Base-by-base conservation (phyloP, 2,113 vertebrate genomes). In the Thalassarche chlororhynchos region DNA sequence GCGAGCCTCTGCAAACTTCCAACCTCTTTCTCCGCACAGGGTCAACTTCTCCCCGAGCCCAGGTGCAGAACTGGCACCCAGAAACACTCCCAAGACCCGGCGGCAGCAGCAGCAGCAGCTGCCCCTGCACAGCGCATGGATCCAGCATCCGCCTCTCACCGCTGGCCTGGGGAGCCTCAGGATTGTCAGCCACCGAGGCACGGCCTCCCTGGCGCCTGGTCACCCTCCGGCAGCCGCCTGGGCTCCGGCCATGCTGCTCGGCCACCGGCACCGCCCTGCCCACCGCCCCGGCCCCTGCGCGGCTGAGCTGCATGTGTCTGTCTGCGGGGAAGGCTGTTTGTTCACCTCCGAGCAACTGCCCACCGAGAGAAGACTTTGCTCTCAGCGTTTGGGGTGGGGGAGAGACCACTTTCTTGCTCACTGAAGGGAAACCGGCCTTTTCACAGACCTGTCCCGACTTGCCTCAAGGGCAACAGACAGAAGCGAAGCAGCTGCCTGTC, bases 231-330 rank as follows among this genome's bases (percentile, higher is more conserved):
- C 65, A 36, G 58, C 74, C 24, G 6, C 31, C 26, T 5, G 31
- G 52, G 55, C 77, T 70, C 82, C 2, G 0, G 36, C 60, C 3
- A 2, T 3, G 5, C 64, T 49, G 17, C 46, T 78, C 5, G 0
- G 64, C n/a, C 58, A 44, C 32, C 55, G 21, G 54, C 49, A 9
- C 14, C 3, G 0, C 32, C 40, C 29, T 2, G 5, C 36, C 12
- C 44, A 49, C 42, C 12, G 6, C 61, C 8, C 1, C 2, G 1
- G 42, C 11, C 51, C 26, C 25, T 13, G 12, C 0, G 2, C 0
- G 1, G 44, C 40, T 7, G 5, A 44, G n/a, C 38, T n/a, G 34
- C 0, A 0, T 4, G 10, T 3, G 0, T 5, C 47, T 23, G 6
- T 17, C 40, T 42, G 62, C 5, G 4, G 58, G n/a, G 9, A 32